Percentiles rank a stretch among this genome's conserved stretches.
These are phyloP conservation scores for Ramazzottius varieornatus DNA, from an alignment of 2,888 invertebrate genomes.

Conservation along the genomic window DNA sequence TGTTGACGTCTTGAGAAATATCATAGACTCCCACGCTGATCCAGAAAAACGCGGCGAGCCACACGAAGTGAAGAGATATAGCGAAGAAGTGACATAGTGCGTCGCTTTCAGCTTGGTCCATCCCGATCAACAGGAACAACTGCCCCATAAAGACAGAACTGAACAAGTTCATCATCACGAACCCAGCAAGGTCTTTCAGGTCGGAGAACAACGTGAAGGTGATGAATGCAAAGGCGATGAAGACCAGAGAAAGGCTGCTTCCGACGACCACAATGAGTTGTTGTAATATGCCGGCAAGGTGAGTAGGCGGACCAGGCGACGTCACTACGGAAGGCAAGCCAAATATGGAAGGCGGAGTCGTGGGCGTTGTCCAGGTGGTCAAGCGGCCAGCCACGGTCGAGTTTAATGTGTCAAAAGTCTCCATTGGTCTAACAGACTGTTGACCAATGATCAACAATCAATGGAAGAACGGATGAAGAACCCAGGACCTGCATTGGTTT, in stretches of 20 bases:
- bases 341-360: too few relatives aligned
- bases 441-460: too few relatives aligned
- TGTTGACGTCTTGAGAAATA: not conserved
- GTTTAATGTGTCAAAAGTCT: too few relatives aligned
- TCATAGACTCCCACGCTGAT: not conserved
- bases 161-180: not conserved
- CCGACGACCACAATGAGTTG: not conserved
- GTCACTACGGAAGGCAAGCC: too few relatives aligned
- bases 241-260: not conserved
- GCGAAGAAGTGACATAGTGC: not conserved
- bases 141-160: not conserved
- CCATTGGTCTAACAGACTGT: too few relatives aligned
- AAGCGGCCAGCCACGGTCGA: too few relatives aligned
- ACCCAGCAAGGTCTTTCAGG: not conserved
- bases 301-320: too few relatives aligned
- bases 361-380: too few relatives aligned
- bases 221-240: not conserved
- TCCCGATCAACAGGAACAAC: not conserved
- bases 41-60: not conserved
- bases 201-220: conserved; percentile 3
- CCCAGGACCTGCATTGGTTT: too few relatives aligned
- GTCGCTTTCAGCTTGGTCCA: not conserved
- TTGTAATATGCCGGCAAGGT: not conserved
- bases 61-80: not conserved
- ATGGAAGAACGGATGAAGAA: too few relatives aligned